A percentile compares a stretch with the other conserved stretches of the same genome.
These are phyloP conservation scores for Heliopora coerulea DNA, from an alignment of 92 coral and sea anemone genomes.

Conservation along the genomic window DNA sequence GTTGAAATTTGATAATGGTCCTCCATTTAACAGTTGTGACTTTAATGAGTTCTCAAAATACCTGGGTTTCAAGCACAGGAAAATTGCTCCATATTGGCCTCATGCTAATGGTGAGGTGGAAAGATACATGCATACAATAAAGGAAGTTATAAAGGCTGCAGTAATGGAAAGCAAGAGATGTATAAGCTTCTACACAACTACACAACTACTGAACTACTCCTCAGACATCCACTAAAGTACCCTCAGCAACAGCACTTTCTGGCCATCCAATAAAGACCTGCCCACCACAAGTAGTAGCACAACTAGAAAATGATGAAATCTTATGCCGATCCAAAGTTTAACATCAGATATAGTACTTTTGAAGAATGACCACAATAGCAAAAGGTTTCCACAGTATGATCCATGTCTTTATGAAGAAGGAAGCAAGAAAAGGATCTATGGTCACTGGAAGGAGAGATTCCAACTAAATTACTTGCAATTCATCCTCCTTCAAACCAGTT, in stretches of 20 bases:
- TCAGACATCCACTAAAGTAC: slow-evolving; percentile 34
- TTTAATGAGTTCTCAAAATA: not conserved
- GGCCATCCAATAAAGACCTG: slow-evolving; percentile 40
- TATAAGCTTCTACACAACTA: slow-evolving; percentile 42
- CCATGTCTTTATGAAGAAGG: slow-evolving; percentile 33
- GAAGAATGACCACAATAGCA: slow-evolving; percentile 25
- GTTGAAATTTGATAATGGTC: slow-evolving; percentile 28
- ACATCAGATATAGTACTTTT: slow-evolving; percentile 35
- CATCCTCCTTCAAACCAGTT: slow-evolving; percentile 1
- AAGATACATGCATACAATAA: slow-evolving; percentile 31
- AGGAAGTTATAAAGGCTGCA: slow-evolving; percentile 24
- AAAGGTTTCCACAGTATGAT: slow-evolving; percentile 32
- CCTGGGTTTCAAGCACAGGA: slow-evolving; percentile 10
- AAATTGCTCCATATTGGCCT: slow-evolving; percentile 30
- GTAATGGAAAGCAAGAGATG: slow-evolving; percentile 40
- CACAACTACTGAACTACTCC: slow-evolving; percentile 48
- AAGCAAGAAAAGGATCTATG: slow-evolving; percentile 38
- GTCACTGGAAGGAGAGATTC: slow-evolving; percentile 36
- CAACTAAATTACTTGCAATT: slow-evolving; percentile 41
- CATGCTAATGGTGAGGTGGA: slow-evolving; percentile 39
- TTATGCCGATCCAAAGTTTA: slow-evolving; percentile 26
- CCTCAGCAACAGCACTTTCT: slow-evolving; percentile 45
- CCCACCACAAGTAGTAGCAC: slow-evolving; percentile 15
- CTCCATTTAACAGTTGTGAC: slow-evolving; percentile 22
- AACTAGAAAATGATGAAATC: slow-evolving; percentile 31